A percentile compares a stretch with the other conserved stretches of the same genome.
These are phyloP conservation scores for Gari tellinella DNA, from an alignment of 2,888 invertebrate genomes.

Conservation along the genomic window DNA sequence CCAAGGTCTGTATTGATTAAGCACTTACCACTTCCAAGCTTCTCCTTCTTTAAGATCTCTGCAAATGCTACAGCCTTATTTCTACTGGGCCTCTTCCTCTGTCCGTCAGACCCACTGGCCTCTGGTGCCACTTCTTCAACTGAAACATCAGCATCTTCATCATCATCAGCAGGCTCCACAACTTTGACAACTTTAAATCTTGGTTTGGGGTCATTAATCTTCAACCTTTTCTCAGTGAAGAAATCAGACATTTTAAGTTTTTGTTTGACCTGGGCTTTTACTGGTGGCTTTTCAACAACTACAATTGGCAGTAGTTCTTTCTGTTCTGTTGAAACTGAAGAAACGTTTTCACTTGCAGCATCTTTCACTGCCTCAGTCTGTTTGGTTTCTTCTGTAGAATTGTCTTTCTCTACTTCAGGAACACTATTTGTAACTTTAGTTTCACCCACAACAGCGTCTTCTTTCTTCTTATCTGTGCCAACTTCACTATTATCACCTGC, in stretches of 20 bases:
- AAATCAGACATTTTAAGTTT: slow-evolving; percentile 44
- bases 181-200: slow-evolving; percentile 27
- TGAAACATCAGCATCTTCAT: slow-evolving; percentile 19
- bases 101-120: not conserved
- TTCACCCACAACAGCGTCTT: not conserved
- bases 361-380: not conserved
- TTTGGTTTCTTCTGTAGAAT: not conserved
- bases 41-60: slow-evolving; percentile 59
- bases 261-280: slow-evolving; percentile 22
- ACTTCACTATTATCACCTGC: slow-evolving; percentile 1
- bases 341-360: not conserved
- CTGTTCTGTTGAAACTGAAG: too few species aligned
- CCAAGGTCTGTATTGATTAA: slow-evolving; percentile 34
- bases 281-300: not conserved
- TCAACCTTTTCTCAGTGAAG: slow-evolving; percentile 47
- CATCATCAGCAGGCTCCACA: slow-evolving; percentile 16
- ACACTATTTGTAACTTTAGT: not conserved
- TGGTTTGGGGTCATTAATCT: slow-evolving; percentile 51
- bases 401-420: not conserved
- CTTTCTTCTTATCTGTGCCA: not conserved
- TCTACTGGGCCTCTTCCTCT: slow-evolving; percentile 27
- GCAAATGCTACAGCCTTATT: slow-evolving; percentile 50
- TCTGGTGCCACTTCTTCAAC: slow-evolving; percentile 5
- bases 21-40: slow-evolving; percentile 58
- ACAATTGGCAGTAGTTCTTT: too few species aligned